Percentiles rank a stretch among this genome's conserved stretches.
Conservation (phyloP, 2,797 vertebrate genomes). For the Petrocephalus sullivani region DNA sequence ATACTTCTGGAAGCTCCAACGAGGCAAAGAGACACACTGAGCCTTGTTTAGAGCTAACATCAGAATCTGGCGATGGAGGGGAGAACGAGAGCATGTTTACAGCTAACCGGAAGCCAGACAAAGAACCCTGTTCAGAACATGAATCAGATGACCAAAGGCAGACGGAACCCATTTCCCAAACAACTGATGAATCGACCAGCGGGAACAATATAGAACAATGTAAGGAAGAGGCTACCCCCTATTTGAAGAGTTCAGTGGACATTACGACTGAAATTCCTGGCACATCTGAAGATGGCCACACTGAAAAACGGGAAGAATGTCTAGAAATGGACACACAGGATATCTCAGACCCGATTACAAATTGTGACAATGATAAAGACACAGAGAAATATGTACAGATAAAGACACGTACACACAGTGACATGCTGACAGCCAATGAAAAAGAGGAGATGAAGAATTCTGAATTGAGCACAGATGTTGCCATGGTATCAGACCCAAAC, state of each 20-base stretch:
- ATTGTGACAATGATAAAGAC: conserved; percentile 19
- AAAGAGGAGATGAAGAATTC: conserved; percentile 27
- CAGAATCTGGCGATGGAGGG: neutral
- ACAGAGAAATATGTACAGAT: conserved; percentile 38
- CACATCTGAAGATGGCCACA: conserved; percentile 41
- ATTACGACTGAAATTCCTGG: conserved; percentile 60
- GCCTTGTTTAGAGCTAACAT: neutral
- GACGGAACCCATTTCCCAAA: neutral
- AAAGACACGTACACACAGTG: conserved; percentile 47
- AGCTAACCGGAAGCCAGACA: neutral
- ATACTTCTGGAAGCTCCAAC: neutral
- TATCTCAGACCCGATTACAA: neutral
- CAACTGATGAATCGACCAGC: neutral
- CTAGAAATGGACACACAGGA: neutral
- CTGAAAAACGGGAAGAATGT: conserved; percentile 23
- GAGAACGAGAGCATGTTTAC: neutral
- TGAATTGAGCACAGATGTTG: conserved; percentile 27
- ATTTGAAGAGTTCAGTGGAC: conserved; percentile 65
- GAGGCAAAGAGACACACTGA: neutral
- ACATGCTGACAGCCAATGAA: conserved; percentile 43
- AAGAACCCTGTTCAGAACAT: neutral
- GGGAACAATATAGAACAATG: conserved; percentile 27
- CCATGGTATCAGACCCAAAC: conserved; percentile 15
- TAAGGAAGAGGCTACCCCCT: conserved; percentile 45
- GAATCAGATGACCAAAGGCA: neutral